phyloP scores from a whole-genome alignment of 2,888 invertebrate species.

The Clunio marinus region DNA sequence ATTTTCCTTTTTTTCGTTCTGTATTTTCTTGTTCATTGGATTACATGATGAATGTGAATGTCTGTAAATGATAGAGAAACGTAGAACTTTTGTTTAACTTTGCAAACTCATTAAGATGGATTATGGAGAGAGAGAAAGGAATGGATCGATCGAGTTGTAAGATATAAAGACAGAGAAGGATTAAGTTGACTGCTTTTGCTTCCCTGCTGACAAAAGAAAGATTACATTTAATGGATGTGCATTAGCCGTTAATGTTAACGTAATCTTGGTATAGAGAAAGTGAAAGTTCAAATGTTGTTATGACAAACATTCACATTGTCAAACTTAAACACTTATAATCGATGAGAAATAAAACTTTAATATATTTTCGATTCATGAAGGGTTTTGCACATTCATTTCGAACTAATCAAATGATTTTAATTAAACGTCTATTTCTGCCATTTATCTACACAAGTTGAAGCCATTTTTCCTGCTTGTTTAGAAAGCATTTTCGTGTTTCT shows the following conservation, averaged over 20 bases:
- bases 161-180: not conserved
- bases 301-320: no score
- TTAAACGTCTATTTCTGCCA: constrained; percentile 8
- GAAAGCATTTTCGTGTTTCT: not conserved
- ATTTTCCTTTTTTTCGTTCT: not conserved
- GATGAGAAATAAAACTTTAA: no score
- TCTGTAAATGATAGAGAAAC: not conserved
- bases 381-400: not conserved
- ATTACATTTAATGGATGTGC: constrained; percentile 13
- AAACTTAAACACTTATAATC: no score
- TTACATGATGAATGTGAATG: constrained; percentile 17
- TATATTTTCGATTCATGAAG: no score
- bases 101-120: constrained; percentile 27
- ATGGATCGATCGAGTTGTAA: not conserved
- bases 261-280: constrained; percentile 2
- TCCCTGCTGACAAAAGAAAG: not conserved
- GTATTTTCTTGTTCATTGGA: constrained; percentile 5
- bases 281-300: not conserved
- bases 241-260: not conserved
- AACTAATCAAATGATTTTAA: not conserved
- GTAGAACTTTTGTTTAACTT: not conserved
- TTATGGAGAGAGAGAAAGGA: not conserved
- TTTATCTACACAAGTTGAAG: not conserved
- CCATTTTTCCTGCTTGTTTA: no score
- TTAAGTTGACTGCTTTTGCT: not conserved